Conservation (phyloP, 2,113 vertebrate species). For the Campylorhamphus procurvoides region DNA sequence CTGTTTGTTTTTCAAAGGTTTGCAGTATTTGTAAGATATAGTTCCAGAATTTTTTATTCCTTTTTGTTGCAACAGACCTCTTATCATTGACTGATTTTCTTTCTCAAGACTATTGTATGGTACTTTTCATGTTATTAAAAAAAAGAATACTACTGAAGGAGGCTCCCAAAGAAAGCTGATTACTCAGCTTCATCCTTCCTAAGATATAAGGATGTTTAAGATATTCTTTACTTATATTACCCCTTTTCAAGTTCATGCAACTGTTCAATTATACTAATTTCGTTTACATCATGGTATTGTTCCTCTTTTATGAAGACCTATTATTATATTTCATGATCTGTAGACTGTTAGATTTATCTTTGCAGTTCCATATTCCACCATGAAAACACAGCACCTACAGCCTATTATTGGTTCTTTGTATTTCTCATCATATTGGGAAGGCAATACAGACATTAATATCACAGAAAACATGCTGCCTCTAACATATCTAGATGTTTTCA, state of each 20-base stretch:
- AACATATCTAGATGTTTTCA: background rate
- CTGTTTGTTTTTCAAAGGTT: background rate
- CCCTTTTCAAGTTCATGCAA: background rate
- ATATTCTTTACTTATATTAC: background rate
- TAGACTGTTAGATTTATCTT: background rate
- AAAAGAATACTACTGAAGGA: background rate
- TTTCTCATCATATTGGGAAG: background rate
- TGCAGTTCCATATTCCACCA: background rate
- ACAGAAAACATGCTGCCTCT: background rate
- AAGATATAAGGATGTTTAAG: background rate
- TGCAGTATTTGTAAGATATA: background rate
- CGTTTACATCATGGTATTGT: background rate
- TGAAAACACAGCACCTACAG: background rate
- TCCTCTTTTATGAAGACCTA: conserved; percentile 16
- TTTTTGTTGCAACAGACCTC: background rate
- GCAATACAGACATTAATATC: background rate
- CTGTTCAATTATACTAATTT: background rate
- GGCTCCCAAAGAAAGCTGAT: background rate
- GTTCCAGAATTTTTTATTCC: background rate
- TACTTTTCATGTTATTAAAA: background rate
- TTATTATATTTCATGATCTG: conserved; percentile 19
- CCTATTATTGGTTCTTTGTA: background rate
- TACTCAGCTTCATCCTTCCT: background rate
- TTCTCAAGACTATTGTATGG: background rate
- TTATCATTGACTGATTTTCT: background rate